Evolutionary conservation across 2,888 invertebrate species (phyloP).

Genomic region (Nephrotoma appendiculata): DNA sequence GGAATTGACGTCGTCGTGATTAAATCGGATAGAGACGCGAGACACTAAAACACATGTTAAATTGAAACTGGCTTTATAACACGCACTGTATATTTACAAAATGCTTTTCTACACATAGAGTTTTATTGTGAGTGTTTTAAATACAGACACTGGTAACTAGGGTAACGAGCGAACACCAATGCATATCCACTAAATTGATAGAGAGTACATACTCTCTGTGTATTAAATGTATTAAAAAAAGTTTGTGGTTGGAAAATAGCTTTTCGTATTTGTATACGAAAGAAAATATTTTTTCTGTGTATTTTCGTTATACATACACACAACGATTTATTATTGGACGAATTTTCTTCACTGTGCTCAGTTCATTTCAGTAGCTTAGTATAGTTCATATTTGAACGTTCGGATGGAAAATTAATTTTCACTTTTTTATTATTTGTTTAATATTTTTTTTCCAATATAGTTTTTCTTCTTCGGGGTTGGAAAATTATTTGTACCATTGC

Average conservation of each 20-base stretch:
- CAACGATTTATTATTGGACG: not conserved
- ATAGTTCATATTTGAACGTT: constrained; percentile 10
- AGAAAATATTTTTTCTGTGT: not conserved
- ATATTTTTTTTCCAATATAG: not conserved
- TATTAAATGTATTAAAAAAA: not conserved
- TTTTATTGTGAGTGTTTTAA: not conserved
- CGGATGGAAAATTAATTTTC: not conserved
- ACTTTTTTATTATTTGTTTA: not conserved
- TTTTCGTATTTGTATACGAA: not conserved
- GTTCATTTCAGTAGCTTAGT: constrained; percentile 10
- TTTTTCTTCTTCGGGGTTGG: not conserved
- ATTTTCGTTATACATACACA: not conserved
- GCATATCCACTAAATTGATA: not conserved
- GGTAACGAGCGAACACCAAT: not conserved
- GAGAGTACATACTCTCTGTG: not conserved
- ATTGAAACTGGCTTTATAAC: not conserved
- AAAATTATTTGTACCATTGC: not conserved
- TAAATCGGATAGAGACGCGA: not conserved
- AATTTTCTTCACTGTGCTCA: not conserved
- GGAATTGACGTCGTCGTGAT: not conserved
- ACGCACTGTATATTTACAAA: not conserved
- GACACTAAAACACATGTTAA: not conserved
- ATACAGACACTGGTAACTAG: not conserved
- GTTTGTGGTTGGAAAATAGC: not conserved
- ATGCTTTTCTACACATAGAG: not conserved